Conservation (phyloP, 1,140 invertebrate genomes). For the Heterodera carotae region DNA sequence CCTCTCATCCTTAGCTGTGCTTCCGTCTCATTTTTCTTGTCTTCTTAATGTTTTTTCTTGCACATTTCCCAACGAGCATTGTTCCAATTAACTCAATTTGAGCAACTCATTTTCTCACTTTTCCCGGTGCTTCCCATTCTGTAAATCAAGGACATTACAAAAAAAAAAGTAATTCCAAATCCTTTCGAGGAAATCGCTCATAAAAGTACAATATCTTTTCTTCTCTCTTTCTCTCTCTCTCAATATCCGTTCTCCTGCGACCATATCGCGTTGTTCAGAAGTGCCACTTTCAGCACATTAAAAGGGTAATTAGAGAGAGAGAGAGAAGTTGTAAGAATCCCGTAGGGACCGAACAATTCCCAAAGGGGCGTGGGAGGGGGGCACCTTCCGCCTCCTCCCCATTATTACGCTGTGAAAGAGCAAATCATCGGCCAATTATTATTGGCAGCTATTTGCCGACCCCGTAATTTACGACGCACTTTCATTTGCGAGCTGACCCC, state of each 20-base stretch:
- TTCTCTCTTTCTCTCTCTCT: too few species aligned
- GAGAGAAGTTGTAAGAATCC: neutral
- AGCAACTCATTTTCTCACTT: constrained; percentile 1
- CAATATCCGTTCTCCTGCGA: too few species aligned
- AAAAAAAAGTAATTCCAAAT: neutral
- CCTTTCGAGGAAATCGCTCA: neutral
- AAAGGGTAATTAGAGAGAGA: neutral
- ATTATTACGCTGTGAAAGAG: neutral
- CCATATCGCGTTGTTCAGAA: too few species aligned
- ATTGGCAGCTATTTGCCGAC: neutral
- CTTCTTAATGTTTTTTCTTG: neutral
- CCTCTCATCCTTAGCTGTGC: neutral
- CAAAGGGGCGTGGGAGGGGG: too few species aligned
- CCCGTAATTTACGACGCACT: neutral
- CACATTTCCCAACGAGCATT: neutral
- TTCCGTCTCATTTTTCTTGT: neutral
- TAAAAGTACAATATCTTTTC: neutral
- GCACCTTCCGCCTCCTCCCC: neutral
- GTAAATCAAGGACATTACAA: neutral
- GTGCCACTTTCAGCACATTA: neutral
- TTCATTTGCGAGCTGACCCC: neutral
- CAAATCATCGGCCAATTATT: neutral
- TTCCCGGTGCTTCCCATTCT: neutral
- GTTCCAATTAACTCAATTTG: constrained; percentile 19
- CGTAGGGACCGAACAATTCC: neutral